Evolutionary conservation across 2,888 invertebrate species (phyloP).

Genomic region (Mythimna ferrago): DNA sequence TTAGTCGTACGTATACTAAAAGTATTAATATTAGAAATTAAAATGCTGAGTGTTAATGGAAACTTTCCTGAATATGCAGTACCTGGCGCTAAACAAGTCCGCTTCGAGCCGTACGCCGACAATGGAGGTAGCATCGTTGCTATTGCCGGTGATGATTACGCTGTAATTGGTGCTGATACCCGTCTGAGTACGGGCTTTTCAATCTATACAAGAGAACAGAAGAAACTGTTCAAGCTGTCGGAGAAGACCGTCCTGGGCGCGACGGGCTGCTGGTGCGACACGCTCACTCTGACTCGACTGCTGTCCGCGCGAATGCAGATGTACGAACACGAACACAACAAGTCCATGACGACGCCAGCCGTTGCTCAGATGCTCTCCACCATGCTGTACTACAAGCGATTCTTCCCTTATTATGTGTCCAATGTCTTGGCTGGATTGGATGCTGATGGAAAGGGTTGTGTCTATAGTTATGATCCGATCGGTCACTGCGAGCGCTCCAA

Average conservation of each 20-base stretch:
- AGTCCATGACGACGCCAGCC: conserved; percentile 97
- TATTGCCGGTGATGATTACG: conserved; percentile 98
- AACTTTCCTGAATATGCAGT: conserved; percentile 88
- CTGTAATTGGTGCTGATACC: conserved; percentile 98
- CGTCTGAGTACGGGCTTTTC: conserved; percentile 97
- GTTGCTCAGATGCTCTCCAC: conserved; percentile 99
- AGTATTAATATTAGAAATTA: conserved; percentile 50
- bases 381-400: conserved; percentile 98
- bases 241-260: conserved; percentile 97
- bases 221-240: conserved; percentile 96
- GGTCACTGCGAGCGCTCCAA: conserved; percentile 97
- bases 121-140: conserved; percentile 97
- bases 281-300: conserved; percentile 96
- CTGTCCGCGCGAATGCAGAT: conserved; percentile 97
- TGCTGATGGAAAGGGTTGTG: conserved; percentile 97
- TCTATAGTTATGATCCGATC: conserved; percentile 99
- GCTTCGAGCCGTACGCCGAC: conserved; percentile 89
- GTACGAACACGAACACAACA: conserved; percentile 98
- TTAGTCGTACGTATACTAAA: background rate
- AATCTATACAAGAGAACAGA: conserved; percentile 97
- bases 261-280: conserved; percentile 99
- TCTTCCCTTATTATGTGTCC: conserved; percentile 99
- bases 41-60: conserved; percentile 80
- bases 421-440: conserved; percentile 98
- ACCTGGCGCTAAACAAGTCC: conserved; percentile 88